phyloP scores from a whole-genome alignment of 2,113 vertebrate genomes.

The Mungos mungo region DNA sequence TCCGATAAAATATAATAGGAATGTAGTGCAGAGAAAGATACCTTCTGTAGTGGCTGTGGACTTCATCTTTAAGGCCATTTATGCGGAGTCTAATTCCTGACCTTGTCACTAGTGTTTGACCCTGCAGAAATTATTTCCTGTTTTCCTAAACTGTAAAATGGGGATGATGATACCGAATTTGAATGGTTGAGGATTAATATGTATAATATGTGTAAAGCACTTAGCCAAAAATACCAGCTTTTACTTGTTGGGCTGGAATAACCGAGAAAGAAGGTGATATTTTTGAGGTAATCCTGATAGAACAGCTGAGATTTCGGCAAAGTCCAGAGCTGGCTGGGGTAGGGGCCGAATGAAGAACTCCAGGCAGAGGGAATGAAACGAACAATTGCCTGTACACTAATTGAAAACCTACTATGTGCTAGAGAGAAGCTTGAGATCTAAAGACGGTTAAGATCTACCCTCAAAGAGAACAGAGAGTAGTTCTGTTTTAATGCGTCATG shows the following conservation, averaged over 20 bases:
- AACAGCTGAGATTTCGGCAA: not conserved
- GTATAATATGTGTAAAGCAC: not conserved
- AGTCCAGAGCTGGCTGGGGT: not conserved
- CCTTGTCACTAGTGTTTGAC: not conserved
- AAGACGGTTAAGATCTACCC: not conserved
- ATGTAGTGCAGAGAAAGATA: not conserved
- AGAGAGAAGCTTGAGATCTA: not conserved
- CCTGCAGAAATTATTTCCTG: not conserved
- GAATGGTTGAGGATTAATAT: not conserved
- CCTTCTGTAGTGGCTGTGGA: not conserved
- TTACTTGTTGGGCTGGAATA: not conserved
- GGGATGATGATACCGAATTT: not conserved
- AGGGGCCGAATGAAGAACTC: not conserved
- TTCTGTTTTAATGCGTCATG: not conserved
- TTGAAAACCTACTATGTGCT: not conserved
- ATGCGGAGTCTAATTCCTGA: not conserved
- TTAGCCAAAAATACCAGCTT: not conserved
- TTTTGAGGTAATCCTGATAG: not conserved
- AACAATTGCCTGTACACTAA: not conserved
- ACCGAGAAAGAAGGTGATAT: not conserved
- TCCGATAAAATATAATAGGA: not conserved
- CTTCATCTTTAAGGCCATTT: not conserved
- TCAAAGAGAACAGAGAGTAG: not conserved
- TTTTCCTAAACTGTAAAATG: slow-evolving; percentile 13
- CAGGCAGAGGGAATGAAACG: not conserved